phyloP scores from a whole-genome alignment of 1,140 invertebrate species.

The Trachymyrmex septentrionalis region DNA sequence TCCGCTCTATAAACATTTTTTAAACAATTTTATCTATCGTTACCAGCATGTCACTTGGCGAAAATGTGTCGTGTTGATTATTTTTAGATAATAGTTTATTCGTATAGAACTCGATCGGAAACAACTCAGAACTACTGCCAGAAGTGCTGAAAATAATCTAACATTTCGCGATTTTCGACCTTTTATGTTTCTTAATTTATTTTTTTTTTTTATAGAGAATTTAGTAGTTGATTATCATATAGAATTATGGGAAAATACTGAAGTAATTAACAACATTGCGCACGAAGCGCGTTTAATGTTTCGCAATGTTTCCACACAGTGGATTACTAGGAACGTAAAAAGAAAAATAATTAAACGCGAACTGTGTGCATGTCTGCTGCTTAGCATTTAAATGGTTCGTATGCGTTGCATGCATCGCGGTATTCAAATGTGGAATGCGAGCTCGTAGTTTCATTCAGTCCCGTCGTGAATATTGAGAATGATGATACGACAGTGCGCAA shows the following conservation, averaged over 20 bases:
- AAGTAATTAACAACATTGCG: slow-evolving; percentile 45
- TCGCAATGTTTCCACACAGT: slow-evolving; percentile 43
- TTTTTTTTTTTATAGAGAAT: background rate
- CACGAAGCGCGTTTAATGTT: slow-evolving; percentile 31
- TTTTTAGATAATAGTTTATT: too few relatives aligned
- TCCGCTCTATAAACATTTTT: too few relatives aligned
- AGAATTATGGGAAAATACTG: slow-evolving; percentile 4
- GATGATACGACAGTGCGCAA: slow-evolving; percentile 22
- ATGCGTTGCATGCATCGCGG: slow-evolving; percentile 24
- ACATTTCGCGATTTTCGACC: background rate
- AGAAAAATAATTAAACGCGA: slow-evolving; percentile 46
- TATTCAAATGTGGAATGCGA: slow-evolving; percentile 42
- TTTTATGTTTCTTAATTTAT: background rate
- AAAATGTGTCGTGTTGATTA: too few relatives aligned
- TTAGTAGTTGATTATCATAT: slow-evolving; percentile 28
- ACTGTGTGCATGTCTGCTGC: slow-evolving; percentile 31
- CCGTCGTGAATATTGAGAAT: slow-evolving; percentile 27
- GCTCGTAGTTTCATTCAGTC: slow-evolving; percentile 2
- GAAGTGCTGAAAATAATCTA: too few relatives aligned
- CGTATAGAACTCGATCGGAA: too few relatives aligned
- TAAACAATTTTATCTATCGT: too few relatives aligned
- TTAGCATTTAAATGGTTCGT: slow-evolving; percentile 55
- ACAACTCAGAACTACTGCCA: too few relatives aligned
- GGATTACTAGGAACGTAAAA: slow-evolving; percentile 39
- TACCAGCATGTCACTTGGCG: too few relatives aligned